Conservation (phyloP, 2,797 vertebrate genomes). For the Enteromius argenteus region DNA sequence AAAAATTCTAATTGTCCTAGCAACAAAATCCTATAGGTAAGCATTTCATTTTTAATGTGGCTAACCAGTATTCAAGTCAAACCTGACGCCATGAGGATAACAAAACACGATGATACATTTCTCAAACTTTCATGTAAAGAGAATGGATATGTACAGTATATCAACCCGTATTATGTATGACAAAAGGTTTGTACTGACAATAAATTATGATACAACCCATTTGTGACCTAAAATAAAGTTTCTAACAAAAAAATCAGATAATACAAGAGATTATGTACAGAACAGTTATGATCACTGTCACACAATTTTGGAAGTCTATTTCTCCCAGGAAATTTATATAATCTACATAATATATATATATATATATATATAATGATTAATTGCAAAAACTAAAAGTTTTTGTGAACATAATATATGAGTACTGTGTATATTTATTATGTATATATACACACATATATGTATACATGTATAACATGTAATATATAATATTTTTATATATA, state of each 20-base stretch:
- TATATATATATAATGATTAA: too few relatives aligned
- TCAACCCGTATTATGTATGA: not conserved
- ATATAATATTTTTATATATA: too few relatives aligned
- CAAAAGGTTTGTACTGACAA: not conserved
- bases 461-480: too few relatives aligned
- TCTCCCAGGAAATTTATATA: too few relatives aligned
- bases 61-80: not conserved
- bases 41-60: not conserved
- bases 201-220: not conserved
- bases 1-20: not conserved
- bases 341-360: too few relatives aligned
- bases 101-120: not conserved
- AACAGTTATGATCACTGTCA: not conserved
- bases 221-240: not conserved
- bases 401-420: too few relatives aligned
- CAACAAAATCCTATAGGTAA: not conserved
- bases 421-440: too few relatives aligned
- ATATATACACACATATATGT: too few relatives aligned
- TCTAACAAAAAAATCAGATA: not conserved
- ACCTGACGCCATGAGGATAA: not conserved
- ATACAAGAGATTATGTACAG: not conserved
- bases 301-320: too few relatives aligned
- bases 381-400: too few relatives aligned
- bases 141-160: not conserved
- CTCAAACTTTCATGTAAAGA: not conserved